Conservation (phyloP, 2,797 vertebrate species). For the Cynodonichthys magdalenae region DNA sequence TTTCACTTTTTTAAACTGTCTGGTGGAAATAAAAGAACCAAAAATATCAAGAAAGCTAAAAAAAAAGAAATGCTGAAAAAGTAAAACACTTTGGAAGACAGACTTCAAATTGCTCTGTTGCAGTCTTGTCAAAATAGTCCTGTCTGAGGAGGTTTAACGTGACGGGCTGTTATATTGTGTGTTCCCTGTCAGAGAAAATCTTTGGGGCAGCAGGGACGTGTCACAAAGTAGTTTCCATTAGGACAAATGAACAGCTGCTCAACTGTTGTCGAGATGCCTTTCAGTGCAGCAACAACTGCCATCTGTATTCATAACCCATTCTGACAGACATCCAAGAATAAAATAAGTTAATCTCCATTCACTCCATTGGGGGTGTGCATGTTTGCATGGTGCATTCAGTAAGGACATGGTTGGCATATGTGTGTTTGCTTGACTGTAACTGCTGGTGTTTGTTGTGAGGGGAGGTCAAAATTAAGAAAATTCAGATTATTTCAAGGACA, state of each 20-base stretch:
- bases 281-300: slow-evolving; percentile 39
- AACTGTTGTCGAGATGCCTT: slow-evolving; percentile 77
- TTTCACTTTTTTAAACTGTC: neutral
- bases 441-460: neutral
- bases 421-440: neutral
- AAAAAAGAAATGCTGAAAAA: neutral
- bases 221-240: slow-evolving; percentile 78
- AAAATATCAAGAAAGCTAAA: neutral
- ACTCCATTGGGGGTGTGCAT: neutral
- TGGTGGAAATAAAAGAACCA: neutral
- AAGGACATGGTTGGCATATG: slow-evolving; percentile 7
- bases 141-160: slow-evolving; percentile 49
- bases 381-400: neutral
- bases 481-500: neutral
- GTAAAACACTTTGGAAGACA: slow-evolving; percentile 3
- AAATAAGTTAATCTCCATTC: slow-evolving; percentile 48
- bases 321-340: slow-evolving; percentile 80
- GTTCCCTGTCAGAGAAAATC: slow-evolving; percentile 52
- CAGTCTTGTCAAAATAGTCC: slow-evolving; percentile 27
- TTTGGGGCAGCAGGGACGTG: slow-evolving; percentile 50
- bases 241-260: slow-evolving; percentile 90
- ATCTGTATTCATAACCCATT: slow-evolving; percentile 88
- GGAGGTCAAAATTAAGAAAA: slow-evolving; percentile 5
- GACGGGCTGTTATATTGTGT: slow-evolving; percentile 41
- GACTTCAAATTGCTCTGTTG: slow-evolving; percentile 9